Conservation (phyloP, 2,113 vertebrate species). For the Sisor rabdophorus region DNA sequence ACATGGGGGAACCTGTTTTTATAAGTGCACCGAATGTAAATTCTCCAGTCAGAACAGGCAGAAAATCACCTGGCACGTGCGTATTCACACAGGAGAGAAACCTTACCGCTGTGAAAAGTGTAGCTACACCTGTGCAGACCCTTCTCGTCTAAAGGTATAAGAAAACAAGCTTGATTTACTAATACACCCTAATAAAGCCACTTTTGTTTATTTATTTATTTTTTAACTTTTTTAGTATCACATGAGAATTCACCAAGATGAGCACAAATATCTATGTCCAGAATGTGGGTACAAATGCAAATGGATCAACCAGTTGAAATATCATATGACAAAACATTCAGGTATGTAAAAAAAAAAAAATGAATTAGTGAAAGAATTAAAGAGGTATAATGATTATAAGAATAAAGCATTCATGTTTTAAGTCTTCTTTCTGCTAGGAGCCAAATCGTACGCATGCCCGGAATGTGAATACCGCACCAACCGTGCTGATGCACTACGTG, state of each 20-base stretch:
- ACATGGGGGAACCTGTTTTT: slow-evolving; percentile 83
- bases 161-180: not conserved
- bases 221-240: slow-evolving; percentile 76
- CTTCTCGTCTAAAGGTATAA: slow-evolving; percentile 87
- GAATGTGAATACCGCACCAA: slow-evolving; percentile 92
- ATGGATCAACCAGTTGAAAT: slow-evolving; percentile 97
- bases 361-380: no score
- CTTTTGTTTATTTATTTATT: not conserved
- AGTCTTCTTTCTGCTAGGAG: slow-evolving; percentile 63
- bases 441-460: slow-evolving; percentile 82
- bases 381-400: not conserved
- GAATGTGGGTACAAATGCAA: slow-evolving; percentile 99
- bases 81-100: slow-evolving; percentile 93
- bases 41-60: slow-evolving; percentile 91
- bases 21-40: slow-evolving; percentile 87
- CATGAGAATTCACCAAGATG: slow-evolving; percentile 93
- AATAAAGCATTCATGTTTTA: not conserved
- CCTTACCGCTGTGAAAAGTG: slow-evolving; percentile 91
- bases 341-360: slow-evolving; percentile 62
- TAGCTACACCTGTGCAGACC: slow-evolving; percentile 84
- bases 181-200: not conserved
- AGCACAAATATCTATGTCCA: slow-evolving; percentile 92
- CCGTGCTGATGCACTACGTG: slow-evolving; percentile 83
- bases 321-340: slow-evolving; percentile 98
- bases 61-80: slow-evolving; percentile 96